phyloP scores from a whole-genome alignment of 1,140 invertebrate species.

The Ceratina calcarata region DNA sequence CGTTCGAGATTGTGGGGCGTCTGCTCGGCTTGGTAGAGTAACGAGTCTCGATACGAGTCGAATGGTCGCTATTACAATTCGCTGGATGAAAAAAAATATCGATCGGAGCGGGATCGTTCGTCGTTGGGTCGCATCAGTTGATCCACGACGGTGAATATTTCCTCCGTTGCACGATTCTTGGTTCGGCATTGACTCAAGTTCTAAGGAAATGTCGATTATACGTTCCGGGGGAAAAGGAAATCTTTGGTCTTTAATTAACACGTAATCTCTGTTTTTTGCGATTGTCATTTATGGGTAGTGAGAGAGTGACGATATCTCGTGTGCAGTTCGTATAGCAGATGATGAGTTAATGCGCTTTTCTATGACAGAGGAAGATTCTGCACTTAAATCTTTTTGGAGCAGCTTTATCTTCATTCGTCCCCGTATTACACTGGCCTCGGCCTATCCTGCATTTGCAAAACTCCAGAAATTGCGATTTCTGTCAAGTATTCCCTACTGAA shows the following conservation, averaged over 20 bases:
- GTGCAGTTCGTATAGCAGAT: background rate
- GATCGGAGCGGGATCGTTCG: no score
- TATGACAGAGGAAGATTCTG: slow-evolving; percentile 11
- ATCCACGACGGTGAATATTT: background rate
- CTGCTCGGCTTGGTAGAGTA: background rate
- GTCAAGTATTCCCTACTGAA: no score
- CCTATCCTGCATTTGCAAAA: background rate
- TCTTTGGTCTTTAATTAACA: slow-evolving; percentile 44
- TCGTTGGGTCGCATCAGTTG: no score
- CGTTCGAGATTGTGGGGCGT: background rate
- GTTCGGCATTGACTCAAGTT: background rate
- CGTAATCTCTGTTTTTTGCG: background rate
- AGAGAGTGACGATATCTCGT: background rate
- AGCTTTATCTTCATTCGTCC: slow-evolving; percentile 6
- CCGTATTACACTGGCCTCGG: background rate
- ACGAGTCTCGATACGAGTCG: no score
- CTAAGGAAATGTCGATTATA: slow-evolving; percentile 36
- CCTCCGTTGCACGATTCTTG: no score
- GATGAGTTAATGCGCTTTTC: slow-evolving; percentile 27
- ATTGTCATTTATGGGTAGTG: background rate
- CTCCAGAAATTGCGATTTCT: background rate
- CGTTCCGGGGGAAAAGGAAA: slow-evolving; percentile 21
- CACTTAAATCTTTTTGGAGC: slow-evolving; percentile 3
- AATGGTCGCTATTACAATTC: no score
- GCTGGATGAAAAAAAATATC: no score